Evolutionary conservation across 2,888 invertebrate species (phyloP), one percentile per base, ranked within the genome.

Genomic region (Amorpha juglandis): DNA sequence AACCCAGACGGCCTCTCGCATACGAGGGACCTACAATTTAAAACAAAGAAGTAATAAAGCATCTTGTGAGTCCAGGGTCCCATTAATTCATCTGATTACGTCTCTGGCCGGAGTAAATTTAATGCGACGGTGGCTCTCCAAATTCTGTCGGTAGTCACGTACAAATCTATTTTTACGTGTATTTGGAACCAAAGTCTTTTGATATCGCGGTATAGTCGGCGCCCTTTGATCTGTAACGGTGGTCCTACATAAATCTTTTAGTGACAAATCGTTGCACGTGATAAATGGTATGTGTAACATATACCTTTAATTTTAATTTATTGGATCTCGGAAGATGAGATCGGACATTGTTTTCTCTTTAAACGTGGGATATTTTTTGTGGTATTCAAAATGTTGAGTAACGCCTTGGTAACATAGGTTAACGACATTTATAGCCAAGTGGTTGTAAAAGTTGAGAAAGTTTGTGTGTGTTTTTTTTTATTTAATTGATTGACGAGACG

Each of bases 201-300:
- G 83, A 84, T 85, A 82, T 80, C 72, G 77, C 71, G 70, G 66
- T 66, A 71, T 71, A 48, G 67, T 65, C 64, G 70, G 74, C 66
- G 64, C 65, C 66, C 85, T 90, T 91, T 91, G 90, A 91, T 90
- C 90, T 83, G 64, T 1, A 79, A 71, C 81, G 90, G 90, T 87
- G 89, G 88, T 78, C 86, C 68, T 62, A 76, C 72, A 76, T 89
- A 84, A 87, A 88, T 87, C 82, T 74, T 67, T 71, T 70, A 78
- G 81, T 83, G 89, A 89, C 90, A 89, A 88, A 89, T 87, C 80
- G 78, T 79, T 77, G 77, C 78, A 83, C 76, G 69, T 74, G 73
- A 81, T 78, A 70, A 52, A 63, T 42, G 50, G 55, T 33, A 48
- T 63, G 64, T 67, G 58, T 63, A 48, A 50, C 63, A 16, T 47